Conservation (phyloP, 2,113 vertebrate genomes). For the Leucopsar rothschildi region DNA sequence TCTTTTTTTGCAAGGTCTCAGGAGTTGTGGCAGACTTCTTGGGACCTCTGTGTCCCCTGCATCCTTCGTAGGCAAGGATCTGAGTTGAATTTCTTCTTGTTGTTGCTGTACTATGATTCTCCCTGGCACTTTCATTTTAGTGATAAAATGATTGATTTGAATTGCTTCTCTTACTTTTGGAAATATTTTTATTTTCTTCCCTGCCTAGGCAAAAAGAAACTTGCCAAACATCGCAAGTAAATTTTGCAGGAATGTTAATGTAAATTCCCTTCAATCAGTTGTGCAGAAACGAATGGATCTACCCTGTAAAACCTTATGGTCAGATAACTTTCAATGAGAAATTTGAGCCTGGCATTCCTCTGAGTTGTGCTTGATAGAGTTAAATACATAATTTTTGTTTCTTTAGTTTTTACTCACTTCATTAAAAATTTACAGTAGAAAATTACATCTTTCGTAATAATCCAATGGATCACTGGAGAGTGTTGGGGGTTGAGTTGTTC, state of each 20-base stretch:
- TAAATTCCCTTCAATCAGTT: background rate
- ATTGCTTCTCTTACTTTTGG: background rate
- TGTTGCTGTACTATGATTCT: background rate
- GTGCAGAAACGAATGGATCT: background rate
- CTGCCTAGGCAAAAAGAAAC: background rate
- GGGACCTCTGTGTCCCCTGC: background rate
- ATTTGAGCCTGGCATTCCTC: background rate
- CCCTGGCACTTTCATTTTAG: background rate
- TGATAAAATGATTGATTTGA: background rate
- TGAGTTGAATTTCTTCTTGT: background rate
- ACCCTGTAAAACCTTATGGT: background rate
- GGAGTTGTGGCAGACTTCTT: background rate
- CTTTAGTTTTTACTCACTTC: background rate
- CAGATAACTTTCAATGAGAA: background rate
- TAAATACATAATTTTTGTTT: background rate
- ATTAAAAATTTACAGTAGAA: background rate
- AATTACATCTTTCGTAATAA: background rate
- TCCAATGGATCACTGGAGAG: background rate
- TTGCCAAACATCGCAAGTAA: background rate
- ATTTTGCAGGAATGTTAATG: background rate
- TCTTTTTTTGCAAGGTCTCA: background rate
- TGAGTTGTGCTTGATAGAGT: background rate
- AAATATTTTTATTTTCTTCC: background rate
- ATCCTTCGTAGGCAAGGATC: background rate
- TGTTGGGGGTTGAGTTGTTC: too few species aligned